phyloP scores from a whole-genome alignment of 2,888 invertebrate genomes.

The Drepanosiphum platanoidis region DNA sequence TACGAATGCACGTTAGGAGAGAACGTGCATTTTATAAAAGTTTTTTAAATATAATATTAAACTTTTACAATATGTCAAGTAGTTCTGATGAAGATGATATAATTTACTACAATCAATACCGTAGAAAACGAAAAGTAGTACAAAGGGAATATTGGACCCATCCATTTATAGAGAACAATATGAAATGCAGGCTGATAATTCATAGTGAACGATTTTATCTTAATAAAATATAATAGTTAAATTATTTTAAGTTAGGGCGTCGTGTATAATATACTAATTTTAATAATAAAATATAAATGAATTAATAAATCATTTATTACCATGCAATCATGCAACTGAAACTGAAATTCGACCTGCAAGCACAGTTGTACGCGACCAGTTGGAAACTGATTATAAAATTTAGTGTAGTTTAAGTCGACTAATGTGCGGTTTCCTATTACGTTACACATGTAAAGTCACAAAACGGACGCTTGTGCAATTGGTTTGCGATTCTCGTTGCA shows the following conservation, averaged over 20 bases:
- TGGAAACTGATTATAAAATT: no score
- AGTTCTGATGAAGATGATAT: conserved; percentile 42
- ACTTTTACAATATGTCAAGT: conserved; percentile 34
- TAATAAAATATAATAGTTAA: no score
- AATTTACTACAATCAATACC: conserved; percentile 38
- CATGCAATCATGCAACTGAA: no score
- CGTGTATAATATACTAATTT: no score
- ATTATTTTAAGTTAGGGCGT: no score
- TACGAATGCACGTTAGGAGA: conserved; percentile 16
- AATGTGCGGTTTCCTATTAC: no score
- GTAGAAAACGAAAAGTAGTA: conserved; percentile 47
- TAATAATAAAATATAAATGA: no score
- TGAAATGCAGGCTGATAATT: conserved; percentile 33
- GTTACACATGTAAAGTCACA: no score
- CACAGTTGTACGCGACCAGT: no score
- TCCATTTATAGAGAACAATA: conserved; percentile 43
- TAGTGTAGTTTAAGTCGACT: no score
- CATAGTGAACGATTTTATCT: not conserved
- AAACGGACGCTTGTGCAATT: not conserved
- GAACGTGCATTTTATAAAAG: conserved; percentile 23
- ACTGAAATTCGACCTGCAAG: no score
- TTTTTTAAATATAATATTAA: conserved; percentile 30
- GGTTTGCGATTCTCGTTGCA: not conserved
- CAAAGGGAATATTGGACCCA: conserved; percentile 42
- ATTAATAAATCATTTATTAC: no score